These are phyloP conservation scores for Aporrectodea caliginosa DNA, from an alignment of 1,140 invertebrate species.

Conservation along the genomic window DNA sequence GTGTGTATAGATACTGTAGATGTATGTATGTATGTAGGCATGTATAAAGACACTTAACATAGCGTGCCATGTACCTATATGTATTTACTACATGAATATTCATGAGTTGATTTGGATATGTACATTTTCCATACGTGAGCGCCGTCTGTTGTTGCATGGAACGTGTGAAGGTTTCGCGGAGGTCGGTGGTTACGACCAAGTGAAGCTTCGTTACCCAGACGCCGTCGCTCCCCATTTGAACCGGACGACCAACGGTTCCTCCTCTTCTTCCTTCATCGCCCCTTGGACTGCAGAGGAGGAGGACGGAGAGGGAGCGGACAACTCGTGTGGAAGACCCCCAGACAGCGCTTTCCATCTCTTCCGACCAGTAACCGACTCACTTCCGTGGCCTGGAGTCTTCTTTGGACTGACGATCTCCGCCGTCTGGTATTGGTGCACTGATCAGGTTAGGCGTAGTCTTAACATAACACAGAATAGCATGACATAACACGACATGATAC, in stretches of 20 bases:
- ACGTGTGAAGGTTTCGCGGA: constrained; percentile 13
- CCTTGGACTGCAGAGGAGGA: too few relatives aligned
- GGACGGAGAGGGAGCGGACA: neutral
- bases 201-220: constrained; percentile 33
- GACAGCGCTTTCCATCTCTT: constrained; percentile 59
- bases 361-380: constrained; percentile 47
- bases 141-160: too few relatives aligned
- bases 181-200: constrained; percentile 29
- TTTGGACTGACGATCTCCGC: constrained; percentile 58
- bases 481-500: too few relatives aligned
- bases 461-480: too few relatives aligned
- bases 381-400: constrained; percentile 61
- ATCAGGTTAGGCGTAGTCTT: too few relatives aligned
- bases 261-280: neutral
- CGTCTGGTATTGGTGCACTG: constrained; percentile 63
- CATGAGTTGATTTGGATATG: too few relatives aligned
- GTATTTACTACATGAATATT: too few relatives aligned
- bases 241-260: neutral
- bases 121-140: too few relatives aligned
- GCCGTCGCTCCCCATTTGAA: neutral
- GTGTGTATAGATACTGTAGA: too few relatives aligned
- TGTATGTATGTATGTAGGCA: too few relatives aligned
- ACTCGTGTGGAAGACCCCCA: constrained; percentile 37
- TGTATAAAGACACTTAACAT: too few relatives aligned
- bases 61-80: too few relatives aligned